Conservation (phyloP, 2,888 invertebrate species). For the Leptogaster cylindrica region DNA sequence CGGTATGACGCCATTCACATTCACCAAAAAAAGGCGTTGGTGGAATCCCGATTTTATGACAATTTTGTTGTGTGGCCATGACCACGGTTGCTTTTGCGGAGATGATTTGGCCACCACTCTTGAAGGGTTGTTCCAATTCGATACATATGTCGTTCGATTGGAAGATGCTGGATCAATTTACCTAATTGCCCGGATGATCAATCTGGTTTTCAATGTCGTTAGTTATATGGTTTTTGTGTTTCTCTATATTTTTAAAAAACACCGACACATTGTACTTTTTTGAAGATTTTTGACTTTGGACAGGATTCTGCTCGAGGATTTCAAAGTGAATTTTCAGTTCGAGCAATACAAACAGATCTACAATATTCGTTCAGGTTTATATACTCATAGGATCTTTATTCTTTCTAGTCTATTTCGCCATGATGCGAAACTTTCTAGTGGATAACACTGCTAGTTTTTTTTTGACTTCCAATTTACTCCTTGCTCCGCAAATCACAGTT, state of each 20-base stretch:
- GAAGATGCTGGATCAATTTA: too few relatives aligned
- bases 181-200: too few relatives aligned
- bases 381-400: background rate
- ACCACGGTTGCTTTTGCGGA: too few relatives aligned
- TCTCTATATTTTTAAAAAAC: too few relatives aligned
- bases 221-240: too few relatives aligned
- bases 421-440: background rate
- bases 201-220: too few relatives aligned
- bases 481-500: too few relatives aligned
- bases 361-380: background rate
- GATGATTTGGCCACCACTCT: too few relatives aligned
- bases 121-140: too few relatives aligned
- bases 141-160: too few relatives aligned
- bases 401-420: background rate
- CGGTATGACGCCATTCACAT: constrained; percentile 7
- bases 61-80: background rate
- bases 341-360: background rate
- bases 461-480: too few relatives aligned
- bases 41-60: background rate
- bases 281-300: background rate
- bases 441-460: background rate
- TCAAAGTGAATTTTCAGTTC: background rate
- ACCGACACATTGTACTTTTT: background rate
- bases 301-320: too few relatives aligned
- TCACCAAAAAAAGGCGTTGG: background rate